Percentiles rank a stretch among this genome's conserved stretches.
phyloP scores from a whole-genome alignment of 2,797 vertebrate genomes.

The Odontamblyopus lacepedii region DNA sequence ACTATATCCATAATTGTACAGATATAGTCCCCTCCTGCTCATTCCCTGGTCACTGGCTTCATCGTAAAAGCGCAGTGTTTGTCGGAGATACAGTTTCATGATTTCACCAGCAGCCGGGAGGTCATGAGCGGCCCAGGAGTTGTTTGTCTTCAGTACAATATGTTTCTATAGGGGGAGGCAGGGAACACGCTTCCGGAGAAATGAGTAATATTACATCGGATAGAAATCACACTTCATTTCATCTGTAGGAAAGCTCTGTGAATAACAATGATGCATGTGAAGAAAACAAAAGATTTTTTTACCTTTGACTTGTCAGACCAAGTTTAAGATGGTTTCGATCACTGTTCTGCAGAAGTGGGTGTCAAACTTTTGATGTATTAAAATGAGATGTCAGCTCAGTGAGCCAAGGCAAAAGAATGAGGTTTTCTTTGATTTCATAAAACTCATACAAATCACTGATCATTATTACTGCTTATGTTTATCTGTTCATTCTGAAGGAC shows the following conservation, averaged over 20 bases:
- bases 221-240: conserved; percentile 8
- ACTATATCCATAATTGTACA: background rate
- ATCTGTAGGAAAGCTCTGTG: background rate
- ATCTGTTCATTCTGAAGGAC: too few species aligned
- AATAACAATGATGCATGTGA: background rate
- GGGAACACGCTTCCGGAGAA: conserved; percentile 4
- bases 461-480: too few species aligned
- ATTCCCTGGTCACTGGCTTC: background rate
- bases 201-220: conserved; percentile 7
- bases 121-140: background rate
- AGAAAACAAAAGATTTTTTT: conserved; percentile 3
- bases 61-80: background rate
- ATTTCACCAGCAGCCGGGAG: background rate
- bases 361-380: background rate
- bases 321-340: background rate
- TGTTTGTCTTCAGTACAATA: background rate
- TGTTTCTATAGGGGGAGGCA: conserved; percentile 6
- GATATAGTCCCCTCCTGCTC: background rate
- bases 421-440: too few species aligned
- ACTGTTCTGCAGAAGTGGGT: background rate
- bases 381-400: too few species aligned
- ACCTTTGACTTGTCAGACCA: conserved; percentile 1
- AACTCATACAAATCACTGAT: too few species aligned
- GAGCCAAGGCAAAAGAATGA: too few species aligned
- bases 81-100: background rate